Base-by-base conservation (phyloP, 2,113 vertebrate genomes). In the Crocuta crocuta region DNA sequence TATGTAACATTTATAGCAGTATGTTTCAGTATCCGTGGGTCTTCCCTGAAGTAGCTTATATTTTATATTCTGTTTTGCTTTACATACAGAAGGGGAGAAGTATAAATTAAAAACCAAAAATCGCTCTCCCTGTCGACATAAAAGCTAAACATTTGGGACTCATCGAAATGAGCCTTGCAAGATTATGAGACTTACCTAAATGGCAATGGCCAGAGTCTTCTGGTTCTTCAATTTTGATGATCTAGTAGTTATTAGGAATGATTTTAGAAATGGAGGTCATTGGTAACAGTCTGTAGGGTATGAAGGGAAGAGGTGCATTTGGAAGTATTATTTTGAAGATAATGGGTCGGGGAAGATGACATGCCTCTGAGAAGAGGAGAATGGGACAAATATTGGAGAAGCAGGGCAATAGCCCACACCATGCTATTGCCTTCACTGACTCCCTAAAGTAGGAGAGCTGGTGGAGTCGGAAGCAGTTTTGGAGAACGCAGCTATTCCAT, bases 371-470 rank as follows among this genome's bases (percentile, higher is more conserved):
- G 31, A 9, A 55, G 31, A 35, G 21, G 48, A n/a, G 4, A 24
- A 23, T 6, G 2, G 58, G 8, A 12, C 7, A 21, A 10, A 3
- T 0, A 0, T 9, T 50, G 33, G 19, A 55, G 61, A 65, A 92
- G 21, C 3, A 7, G 8, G 5, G 4, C 4, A 3, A 26, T 10
- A 70, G 50, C 3, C 33, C 19, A 6, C 3, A 0, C 12, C 7
- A 5, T 7, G 21, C 2, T 0, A 0, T n/a, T 13, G 16, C 5
- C 73, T 24, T 86, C 17, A 31, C 35, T 33, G 19, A 28, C 24
- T 4, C 17, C 17, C 5, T n/a, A 3, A n/a, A n/a, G 11, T 15
- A 35, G 8, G 53, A 53, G 4, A 24, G 31, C 15, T 80, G 39
- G 16, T 31, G 7, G 13, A 80, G 21, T 5, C 0, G 0, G 19